Conservation (phyloP, 2,113 vertebrate genomes). For the Clarias batrachus region DNA sequence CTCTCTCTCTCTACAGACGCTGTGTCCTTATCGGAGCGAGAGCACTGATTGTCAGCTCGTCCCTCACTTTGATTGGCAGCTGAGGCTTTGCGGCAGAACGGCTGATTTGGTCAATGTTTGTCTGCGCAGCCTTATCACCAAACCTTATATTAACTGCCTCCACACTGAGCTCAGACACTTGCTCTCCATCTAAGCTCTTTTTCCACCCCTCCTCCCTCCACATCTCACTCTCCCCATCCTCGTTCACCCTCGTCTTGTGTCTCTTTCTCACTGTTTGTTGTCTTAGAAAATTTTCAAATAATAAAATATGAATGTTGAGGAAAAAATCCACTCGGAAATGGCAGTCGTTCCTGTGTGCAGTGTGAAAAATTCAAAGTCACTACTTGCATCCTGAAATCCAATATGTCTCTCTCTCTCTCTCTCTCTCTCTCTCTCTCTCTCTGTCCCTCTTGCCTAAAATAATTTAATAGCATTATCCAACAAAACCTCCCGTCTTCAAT, state of each 20-base stretch:
- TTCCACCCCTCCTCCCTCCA: slow-evolving; percentile 21
- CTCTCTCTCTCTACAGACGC: slow-evolving; percentile 66
- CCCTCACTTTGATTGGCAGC: slow-evolving; percentile 78
- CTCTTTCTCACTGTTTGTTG: slow-evolving; percentile 34
- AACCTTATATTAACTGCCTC: slow-evolving; percentile 79
- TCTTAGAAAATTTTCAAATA: background rate
- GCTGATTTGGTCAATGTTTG: slow-evolving; percentile 81
- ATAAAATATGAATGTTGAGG: background rate
- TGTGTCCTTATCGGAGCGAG: slow-evolving; percentile 73
- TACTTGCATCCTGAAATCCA: slow-evolving; percentile 19
- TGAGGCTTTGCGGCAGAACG: slow-evolving; percentile 71
- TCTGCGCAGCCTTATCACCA: slow-evolving; percentile 77
- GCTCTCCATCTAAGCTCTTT: slow-evolving; percentile 69
- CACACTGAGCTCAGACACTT: slow-evolving; percentile 75
- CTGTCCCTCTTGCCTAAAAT: too few relatives aligned
- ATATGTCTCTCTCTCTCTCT: background rate
- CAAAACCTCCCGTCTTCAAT: background rate
- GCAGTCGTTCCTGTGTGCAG: background rate
- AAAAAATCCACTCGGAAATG: background rate
- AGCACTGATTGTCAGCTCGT: slow-evolving; percentile 78
- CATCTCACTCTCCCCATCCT: background rate
- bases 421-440: background rate
- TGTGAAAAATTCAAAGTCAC: background rate
- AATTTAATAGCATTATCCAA: slow-evolving; percentile 16
- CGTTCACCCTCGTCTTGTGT: slow-evolving; percentile 18